Conservation (phyloP, 23 tunicate genomes). For the Corella eumyota region DNA sequence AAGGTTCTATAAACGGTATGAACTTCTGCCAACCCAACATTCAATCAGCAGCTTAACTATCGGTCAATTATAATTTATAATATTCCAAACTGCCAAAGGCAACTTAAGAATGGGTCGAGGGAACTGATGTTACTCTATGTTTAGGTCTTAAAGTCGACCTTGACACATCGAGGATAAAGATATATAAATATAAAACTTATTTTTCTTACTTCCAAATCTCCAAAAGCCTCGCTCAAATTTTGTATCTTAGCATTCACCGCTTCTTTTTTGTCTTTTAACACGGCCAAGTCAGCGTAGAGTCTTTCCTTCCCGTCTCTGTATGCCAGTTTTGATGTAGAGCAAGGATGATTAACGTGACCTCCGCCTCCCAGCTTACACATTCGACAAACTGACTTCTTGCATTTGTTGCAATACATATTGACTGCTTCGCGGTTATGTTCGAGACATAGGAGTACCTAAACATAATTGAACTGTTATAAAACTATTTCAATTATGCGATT, state of each 20-base stretch:
- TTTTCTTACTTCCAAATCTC: slow-evolving; percentile 43
- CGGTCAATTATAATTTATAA: no score
- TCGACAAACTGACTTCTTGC: slow-evolving; percentile 74
- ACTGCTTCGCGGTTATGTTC: slow-evolving; percentile 67
- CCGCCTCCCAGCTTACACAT: slow-evolving; percentile 61
- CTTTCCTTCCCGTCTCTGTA: slow-evolving; percentile 69
- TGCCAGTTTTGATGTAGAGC: slow-evolving; percentile 33
- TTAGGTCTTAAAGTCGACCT: no score
- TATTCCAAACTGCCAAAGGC: no score
- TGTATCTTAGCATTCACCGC: slow-evolving; percentile 25
- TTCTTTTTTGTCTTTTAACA: slow-evolving; percentile 23
- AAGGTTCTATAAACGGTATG: no score
- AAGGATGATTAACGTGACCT: slow-evolving; percentile 54
- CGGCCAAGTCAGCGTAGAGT: slow-evolving; percentile 23
- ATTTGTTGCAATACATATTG: slow-evolving; percentile 64
- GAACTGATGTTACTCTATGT: no score
- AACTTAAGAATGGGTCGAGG: no score
- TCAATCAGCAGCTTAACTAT: no score
- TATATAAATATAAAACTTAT: no score
- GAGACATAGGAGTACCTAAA: slow-evolving; percentile 68
- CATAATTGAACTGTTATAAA: no score
- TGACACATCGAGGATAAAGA: no score
- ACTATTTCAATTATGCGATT: not conserved
- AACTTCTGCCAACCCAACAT: no score
- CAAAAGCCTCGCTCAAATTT: slow-evolving; percentile 37